phyloP scores from a whole-genome alignment of 2,888 invertebrate genomes.

The Laothoe populi region DNA sequence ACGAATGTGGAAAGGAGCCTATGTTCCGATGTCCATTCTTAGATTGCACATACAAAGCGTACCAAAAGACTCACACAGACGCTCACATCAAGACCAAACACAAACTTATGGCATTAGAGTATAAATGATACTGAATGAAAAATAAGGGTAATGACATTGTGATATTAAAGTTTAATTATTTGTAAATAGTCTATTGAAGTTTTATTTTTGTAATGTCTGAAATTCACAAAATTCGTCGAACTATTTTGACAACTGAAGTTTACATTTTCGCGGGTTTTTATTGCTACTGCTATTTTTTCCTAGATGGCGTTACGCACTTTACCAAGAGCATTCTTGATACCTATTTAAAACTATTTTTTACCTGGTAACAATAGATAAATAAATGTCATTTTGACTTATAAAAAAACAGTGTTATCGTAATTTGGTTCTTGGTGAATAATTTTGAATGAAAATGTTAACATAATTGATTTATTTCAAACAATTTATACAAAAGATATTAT shows the following conservation, averaged over 20 bases:
- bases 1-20: conserved; percentile 87
- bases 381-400: conserved; percentile 22
- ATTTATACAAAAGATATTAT: conserved; percentile 35
- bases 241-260: background rate
- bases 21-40: conserved; percentile 80
- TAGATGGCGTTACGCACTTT: background rate
- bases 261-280: conserved; percentile 11
- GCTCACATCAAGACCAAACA: conserved; percentile 82
- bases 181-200: conserved; percentile 40
- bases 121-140: conserved; percentile 62
- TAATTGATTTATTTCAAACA: conserved; percentile 35
- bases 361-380: background rate
- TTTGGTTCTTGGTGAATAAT: conserved; percentile 27
- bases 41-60: conserved; percentile 79
- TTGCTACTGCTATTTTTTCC: too few species aligned
- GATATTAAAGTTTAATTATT: conserved; percentile 74
- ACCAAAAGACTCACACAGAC: conserved; percentile 81
- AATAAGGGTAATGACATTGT: conserved; percentile 57
- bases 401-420: background rate
- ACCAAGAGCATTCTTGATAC: background rate
- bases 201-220: conserved; percentile 37
- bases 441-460: conserved; percentile 22
- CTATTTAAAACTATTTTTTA: background rate
- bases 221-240: background rate
- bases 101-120: conserved; percentile 86